Conservation (phyloP, 1,140 invertebrate genomes). For the Pinna nobilis region DNA sequence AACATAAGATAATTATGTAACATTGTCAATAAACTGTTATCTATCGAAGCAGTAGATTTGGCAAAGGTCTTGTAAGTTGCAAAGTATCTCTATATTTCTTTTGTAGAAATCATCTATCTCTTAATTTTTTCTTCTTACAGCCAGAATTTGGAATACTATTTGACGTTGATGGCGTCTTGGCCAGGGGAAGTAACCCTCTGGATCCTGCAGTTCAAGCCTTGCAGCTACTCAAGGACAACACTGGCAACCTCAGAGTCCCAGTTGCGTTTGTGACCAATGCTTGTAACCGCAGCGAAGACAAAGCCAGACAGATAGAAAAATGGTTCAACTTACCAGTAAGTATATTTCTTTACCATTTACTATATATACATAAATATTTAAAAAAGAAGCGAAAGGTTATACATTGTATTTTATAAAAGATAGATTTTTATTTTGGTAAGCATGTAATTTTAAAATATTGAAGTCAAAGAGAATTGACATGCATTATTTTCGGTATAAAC, state of each 20-base stretch:
- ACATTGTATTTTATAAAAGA: too few relatives aligned
- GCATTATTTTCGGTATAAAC: too few relatives aligned
- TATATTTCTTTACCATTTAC: background rate
- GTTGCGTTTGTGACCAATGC: slow-evolving; percentile 84
- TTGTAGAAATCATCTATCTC: background rate
- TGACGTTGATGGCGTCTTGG: slow-evolving; percentile 85
- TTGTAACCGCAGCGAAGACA: slow-evolving; percentile 79
- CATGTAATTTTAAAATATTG: too few relatives aligned
- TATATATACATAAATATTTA: background rate
- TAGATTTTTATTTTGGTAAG: too few relatives aligned
- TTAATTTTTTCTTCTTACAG: slow-evolving; percentile 33
- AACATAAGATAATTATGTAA: too few relatives aligned
- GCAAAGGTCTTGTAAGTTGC: too few relatives aligned
- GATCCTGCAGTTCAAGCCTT: slow-evolving; percentile 80
- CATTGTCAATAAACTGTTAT: too few relatives aligned
- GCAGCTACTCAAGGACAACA: slow-evolving; percentile 77
- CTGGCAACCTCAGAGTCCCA: slow-evolving; percentile 80
- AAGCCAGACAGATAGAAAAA: slow-evolving; percentile 80
- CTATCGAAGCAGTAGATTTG: too few relatives aligned
- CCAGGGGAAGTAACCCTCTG: slow-evolving; percentile 80
- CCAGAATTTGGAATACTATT: slow-evolving; percentile 81
- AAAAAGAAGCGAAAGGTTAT: background rate
- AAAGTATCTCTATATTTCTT: too few relatives aligned
- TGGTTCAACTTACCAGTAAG: slow-evolving; percentile 80
- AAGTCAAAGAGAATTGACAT: too few relatives aligned